Conservation (phyloP, 2,888 invertebrate genomes). For the Lithodes maja region DNA sequence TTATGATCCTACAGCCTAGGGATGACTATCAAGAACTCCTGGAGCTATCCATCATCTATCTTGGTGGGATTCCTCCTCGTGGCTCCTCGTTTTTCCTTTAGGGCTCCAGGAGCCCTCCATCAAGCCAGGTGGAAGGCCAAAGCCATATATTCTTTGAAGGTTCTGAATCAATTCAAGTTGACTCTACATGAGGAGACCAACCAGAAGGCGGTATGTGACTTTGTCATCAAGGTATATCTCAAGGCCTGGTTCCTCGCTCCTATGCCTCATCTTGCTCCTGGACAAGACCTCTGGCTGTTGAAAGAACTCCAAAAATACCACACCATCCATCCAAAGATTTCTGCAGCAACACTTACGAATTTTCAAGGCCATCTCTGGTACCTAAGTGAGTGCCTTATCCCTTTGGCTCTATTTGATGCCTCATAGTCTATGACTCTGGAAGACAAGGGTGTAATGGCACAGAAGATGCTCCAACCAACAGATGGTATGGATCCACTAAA, state of each 20-base stretch:
- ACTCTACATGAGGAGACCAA: neutral
- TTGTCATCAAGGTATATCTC: neutral
- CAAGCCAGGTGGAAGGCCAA: neutral
- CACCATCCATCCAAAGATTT: neutral
- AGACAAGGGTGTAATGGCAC: neutral
- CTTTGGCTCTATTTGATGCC: neutral
- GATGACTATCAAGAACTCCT: too few species aligned
- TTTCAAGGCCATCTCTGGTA: neutral
- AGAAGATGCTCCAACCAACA: too few species aligned
- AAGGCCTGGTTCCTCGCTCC: slow-evolving; percentile 8
- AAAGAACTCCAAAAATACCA: neutral
- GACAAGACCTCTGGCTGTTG: slow-evolving; percentile 24
- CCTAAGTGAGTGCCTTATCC: neutral
- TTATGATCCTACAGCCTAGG: too few species aligned
- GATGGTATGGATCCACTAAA: too few species aligned
- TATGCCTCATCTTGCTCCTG: neutral
- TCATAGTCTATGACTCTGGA: neutral
- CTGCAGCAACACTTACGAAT: neutral
- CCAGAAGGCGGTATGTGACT: slow-evolving; percentile 10
- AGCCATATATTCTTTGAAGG: slow-evolving; percentile 26
- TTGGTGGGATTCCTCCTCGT: too few species aligned
- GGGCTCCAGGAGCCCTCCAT: slow-evolving; percentile 17
- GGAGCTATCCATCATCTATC: too few species aligned
- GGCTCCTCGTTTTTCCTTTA: neutral
- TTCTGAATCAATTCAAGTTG: slow-evolving; percentile 24